A percentile compares a stretch with the other conserved stretches of the same genome.
Evolutionary conservation across 2,888 invertebrate species (phyloP).

Genomic region (Tipula lateralis): DNA sequence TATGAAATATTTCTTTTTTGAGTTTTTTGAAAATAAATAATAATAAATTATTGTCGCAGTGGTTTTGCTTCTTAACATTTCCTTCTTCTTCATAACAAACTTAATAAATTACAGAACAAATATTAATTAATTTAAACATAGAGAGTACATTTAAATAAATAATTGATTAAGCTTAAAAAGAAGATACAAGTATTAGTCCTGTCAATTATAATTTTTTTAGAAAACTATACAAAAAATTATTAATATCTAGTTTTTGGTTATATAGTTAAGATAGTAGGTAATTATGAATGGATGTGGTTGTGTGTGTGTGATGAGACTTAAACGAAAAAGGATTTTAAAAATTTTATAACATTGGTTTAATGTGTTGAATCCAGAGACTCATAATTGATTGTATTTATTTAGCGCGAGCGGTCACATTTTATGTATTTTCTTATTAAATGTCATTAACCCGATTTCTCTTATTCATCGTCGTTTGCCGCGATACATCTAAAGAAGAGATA

Average conservation of each 20-base stretch:
- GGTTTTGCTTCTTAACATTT: neutral
- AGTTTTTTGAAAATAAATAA: neutral
- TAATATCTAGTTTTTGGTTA: slow-evolving; percentile 5
- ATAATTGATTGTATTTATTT: neutral
- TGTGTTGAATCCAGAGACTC: neutral
- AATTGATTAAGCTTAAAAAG: neutral
- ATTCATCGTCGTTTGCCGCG: neutral
- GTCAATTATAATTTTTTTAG: neutral
- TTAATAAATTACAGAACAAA: slow-evolving; percentile 7
- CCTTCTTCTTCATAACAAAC: neutral
- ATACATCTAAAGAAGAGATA: neutral
- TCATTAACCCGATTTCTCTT: neutral
- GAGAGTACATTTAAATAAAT: neutral
- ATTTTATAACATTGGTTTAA: neutral
- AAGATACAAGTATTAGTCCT: neutral
- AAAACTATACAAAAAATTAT: neutral
- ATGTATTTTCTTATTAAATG: neutral
- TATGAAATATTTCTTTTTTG: neutral
- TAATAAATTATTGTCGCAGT: neutral
- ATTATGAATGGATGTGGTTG: neutral
- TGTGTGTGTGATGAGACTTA: neutral
- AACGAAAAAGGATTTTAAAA: neutral
- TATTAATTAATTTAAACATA: neutral
- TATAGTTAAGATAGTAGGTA: neutral
- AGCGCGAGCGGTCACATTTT: neutral